Percentiles rank a stretch among this genome's conserved stretches.
Evolutionary conservation across 2,888 invertebrate genomes (phyloP).

Genomic region (Sepiola atlantica): DNA sequence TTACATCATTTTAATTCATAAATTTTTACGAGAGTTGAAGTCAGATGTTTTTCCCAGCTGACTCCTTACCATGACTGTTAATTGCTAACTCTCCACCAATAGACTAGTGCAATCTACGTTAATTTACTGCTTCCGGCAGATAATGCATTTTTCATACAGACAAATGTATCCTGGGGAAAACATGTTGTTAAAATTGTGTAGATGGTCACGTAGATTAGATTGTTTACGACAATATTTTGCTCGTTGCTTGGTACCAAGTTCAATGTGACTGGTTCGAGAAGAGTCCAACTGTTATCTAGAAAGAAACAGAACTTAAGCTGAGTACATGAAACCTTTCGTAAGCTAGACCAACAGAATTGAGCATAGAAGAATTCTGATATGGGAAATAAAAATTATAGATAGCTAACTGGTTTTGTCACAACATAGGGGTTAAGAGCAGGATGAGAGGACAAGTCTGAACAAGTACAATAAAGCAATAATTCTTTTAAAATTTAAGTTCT

Average conservation of each 20-base stretch:
- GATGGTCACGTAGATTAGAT: neutral
- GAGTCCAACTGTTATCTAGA: neutral
- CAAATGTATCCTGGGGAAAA: neutral
- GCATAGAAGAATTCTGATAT: neutral
- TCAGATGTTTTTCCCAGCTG: too few species aligned
- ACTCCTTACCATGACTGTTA: too few species aligned
- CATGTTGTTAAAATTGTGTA: neutral
- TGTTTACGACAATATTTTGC: neutral
- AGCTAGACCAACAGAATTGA: neutral
- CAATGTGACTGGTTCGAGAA: neutral
- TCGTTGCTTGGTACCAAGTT: neutral
- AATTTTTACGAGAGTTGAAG: too few species aligned
- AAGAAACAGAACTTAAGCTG: neutral
- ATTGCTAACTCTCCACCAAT: too few species aligned
- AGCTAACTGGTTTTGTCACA: too few species aligned
- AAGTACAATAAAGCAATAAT: neutral
- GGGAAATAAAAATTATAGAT: neutral
- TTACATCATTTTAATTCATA: too few species aligned
- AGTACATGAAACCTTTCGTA: neutral
- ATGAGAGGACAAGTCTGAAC: neutral
- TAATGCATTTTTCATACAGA: neutral
- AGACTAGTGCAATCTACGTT: neutral
- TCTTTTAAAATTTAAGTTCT: neutral
- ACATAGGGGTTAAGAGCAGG: neutral
- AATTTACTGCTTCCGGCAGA: neutral